Base-by-base conservation (phyloP, 2,888 invertebrate genomes). In the Cephus nigrinus region DNA sequence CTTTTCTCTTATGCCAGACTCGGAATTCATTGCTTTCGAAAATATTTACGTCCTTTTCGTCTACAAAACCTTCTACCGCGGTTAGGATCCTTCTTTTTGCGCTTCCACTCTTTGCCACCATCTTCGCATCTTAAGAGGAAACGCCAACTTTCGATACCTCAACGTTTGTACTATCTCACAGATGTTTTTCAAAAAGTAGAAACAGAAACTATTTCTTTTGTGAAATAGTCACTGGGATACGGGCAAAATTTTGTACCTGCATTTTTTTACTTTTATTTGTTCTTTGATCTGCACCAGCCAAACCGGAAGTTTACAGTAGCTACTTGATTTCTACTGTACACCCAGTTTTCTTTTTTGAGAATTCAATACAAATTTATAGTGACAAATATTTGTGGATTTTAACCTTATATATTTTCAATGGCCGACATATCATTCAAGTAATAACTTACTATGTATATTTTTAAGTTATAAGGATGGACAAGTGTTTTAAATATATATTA, bases 21-120 rank as follows among this genome's bases (percentile, higher is more conserved):
- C 34, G 33, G 81, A 86, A 86, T 86, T 86, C 87, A 87, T 86
- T 83, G 86, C 85, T 82, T 80, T 81, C 79, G 81, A 80, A 85
- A 83, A 86, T 87, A 87, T 85, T 86, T 86, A 84, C 85, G 82
- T 82, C 82, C 55, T 55, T 55, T 55, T 55, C 55, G 55, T 55
- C 55, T 55, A 55, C 55, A 55, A 55, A 55, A 55, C 23, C 55
- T 55, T 55, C 23, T 15, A 15, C 23, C 55, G 1, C 9, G 55
- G 55, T 55, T 55, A 55, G 55, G 23, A 55, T 55, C 55, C 55
- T 23, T 23, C 23, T 55, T 55, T 55, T 55, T 23, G 23, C 23
- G 23, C 23, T 55, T 23, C 55, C 23, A 23, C 23, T 23, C 23
- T 23, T 23, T 15, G 55, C 55, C 55, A 55, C 55, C 55, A 55